phyloP scores from a whole-genome alignment of 2,797 vertebrate species.

The Pipistrellus nathusii region DNA sequence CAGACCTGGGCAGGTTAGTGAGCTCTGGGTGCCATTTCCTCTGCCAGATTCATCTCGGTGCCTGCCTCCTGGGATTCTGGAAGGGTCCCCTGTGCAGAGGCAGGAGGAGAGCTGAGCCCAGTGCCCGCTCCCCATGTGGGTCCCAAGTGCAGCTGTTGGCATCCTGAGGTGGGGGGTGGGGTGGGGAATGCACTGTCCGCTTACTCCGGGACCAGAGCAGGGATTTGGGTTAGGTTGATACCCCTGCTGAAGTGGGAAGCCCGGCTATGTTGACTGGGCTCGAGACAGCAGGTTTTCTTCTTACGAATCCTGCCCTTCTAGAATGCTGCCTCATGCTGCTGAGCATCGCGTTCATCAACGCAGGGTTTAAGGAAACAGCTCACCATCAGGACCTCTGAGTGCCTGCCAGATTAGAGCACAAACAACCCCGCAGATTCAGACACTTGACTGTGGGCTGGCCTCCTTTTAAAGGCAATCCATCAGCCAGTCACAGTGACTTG shows the following conservation, averaged over 20 bases:
- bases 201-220: no score
- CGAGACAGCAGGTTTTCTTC: neutral
- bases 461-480: neutral
- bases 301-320: neutral
- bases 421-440: no score
- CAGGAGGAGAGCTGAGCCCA: no score
- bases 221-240: neutral
- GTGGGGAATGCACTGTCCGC: accelerated
- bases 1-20: neutral
- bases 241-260: neutral
- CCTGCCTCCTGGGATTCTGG: neutral
- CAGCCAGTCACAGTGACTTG: neutral
- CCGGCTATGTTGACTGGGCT: neutral
- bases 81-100: accelerated
- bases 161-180: accelerated
- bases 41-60: no score
- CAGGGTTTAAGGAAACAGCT: neutral
- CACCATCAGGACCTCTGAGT: accelerated
- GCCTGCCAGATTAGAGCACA: neutral
- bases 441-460: neutral
- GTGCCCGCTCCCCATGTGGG: accelerated
- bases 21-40: neutral
- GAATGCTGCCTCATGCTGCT: neutral
- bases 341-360: neutral
- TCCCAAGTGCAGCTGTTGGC: neutral